Conservation (phyloP, 2,888 invertebrate genomes). For the Digitonthophagus gazella region DNA sequence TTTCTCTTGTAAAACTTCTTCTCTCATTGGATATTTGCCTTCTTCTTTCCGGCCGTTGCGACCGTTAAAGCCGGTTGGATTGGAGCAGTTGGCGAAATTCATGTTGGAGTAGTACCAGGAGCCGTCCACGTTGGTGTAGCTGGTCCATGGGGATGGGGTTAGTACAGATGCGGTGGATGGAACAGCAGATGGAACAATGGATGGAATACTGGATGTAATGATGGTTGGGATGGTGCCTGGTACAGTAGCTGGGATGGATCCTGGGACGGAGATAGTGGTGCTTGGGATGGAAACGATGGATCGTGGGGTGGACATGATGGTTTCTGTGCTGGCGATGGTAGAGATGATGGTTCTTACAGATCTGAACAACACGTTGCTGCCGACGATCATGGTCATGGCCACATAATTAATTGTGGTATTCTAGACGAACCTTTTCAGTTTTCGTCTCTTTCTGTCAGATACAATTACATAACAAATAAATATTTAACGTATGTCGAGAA, state of each 20-base stretch:
- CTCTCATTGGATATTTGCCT: neutral
- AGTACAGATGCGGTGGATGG: neutral
- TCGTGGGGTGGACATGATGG: slow-evolving; percentile 32
- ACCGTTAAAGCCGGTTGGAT: neutral
- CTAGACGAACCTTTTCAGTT: too few species aligned
- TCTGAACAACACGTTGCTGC: slow-evolving; percentile 30
- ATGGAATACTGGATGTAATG: neutral
- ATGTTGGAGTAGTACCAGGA: slow-evolving; percentile 25
- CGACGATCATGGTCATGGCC: slow-evolving; percentile 3
- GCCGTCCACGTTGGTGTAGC: slow-evolving; percentile 21
- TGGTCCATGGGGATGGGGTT: slow-evolving; percentile 20
- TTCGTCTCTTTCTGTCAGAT: too few species aligned
- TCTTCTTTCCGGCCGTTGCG: neutral
- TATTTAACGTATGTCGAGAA: too few species aligned
- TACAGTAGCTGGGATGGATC: neutral
- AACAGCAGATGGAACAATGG: slow-evolving; percentile 14
- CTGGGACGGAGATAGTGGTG: neutral
- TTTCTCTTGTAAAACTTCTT: neutral
- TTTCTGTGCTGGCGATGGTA: slow-evolving; percentile 36
- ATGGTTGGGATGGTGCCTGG: slow-evolving; percentile 7
- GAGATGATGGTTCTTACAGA: slow-evolving; percentile 42
- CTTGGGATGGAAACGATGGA: slow-evolving; percentile 12
- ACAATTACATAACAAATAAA: too few species aligned
- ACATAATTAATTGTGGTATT: too few species aligned
- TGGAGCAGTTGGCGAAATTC: slow-evolving; percentile 17